A percentile compares a stretch with the other conserved stretches of the same genome.
Conservation (phyloP, 2,113 vertebrate genomes). For the Corythornis cristatus region DNA sequence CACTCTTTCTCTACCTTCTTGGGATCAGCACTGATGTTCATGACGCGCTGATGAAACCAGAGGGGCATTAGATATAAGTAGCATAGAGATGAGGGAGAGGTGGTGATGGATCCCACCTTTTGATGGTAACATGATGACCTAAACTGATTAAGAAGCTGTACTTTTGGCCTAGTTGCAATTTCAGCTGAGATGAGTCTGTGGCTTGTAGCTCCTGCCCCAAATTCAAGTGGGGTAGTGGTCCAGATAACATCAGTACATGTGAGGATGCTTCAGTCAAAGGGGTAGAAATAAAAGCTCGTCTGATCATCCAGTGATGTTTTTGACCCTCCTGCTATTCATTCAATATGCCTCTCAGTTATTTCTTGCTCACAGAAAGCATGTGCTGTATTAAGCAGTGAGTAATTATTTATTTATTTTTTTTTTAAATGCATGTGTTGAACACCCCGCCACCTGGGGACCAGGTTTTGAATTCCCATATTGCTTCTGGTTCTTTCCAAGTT, state of each 20-base stretch:
- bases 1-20: not conserved
- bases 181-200: not conserved
- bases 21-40: not conserved
- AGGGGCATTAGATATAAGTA: not conserved
- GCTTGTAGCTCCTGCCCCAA: not conserved
- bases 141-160: not conserved
- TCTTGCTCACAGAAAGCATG: not conserved
- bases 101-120: not conserved
- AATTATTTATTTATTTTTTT: not conserved
- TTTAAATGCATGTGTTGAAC: not conserved
- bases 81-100: not conserved
- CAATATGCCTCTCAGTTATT: not conserved
- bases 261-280: not conserved
- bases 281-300: not conserved
- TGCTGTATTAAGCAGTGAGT: not conserved
- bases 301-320: not conserved
- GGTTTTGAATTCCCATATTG: not conserved
- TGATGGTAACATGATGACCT: not conserved
- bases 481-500: not conserved
- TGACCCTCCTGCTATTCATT: not conserved
- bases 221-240: not conserved
- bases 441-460: not conserved
- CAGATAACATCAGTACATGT: not conserved
- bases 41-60: not conserved
- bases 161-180: not conserved